Evolutionary conservation across 2,888 invertebrate species (phyloP).

Genomic region (Thelaira solivaga): DNA sequence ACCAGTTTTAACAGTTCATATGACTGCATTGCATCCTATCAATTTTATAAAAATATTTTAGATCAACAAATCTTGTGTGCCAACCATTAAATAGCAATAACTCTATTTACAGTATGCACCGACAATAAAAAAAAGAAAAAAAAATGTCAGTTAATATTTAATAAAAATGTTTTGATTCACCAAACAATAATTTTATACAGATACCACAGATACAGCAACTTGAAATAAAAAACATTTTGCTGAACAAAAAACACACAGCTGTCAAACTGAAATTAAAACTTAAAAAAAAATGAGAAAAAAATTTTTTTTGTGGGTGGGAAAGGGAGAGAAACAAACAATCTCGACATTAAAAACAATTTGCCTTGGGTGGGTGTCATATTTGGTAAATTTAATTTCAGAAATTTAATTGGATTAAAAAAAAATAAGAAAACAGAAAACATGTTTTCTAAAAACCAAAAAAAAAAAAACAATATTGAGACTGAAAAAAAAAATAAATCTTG

Average conservation of each 20-base stretch:
- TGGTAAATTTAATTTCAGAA: constrained; percentile 34
- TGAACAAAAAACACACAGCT: constrained; percentile 23
- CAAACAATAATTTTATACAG: neutral
- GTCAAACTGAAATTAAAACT: constrained; percentile 49
- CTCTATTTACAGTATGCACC: constrained; percentile 13
- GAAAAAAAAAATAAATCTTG: neutral
- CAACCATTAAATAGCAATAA: constrained; percentile 44
- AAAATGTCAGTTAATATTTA: constrained; percentile 39
- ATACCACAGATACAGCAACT: neutral
- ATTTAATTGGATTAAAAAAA: constrained; percentile 51
- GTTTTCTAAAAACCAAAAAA: neutral
- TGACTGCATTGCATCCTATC: too few species aligned
- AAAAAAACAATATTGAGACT: neutral
- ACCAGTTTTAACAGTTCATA: too few species aligned
- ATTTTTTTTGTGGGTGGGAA: neutral
- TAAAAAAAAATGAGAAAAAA: constrained; percentile 5
- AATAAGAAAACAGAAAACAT: neutral
- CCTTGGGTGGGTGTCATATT: constrained; percentile 45
- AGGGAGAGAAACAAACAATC: too few species aligned
- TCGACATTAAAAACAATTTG: constrained; percentile 31
- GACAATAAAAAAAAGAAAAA: neutral
- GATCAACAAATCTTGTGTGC: too few species aligned
- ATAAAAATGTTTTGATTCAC: constrained; percentile 45
- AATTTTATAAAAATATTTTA: too few species aligned
- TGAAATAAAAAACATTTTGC: neutral